Base-by-base conservation (phyloP, 2,888 invertebrate species). In the Drepanosiphum platanoidis region DNA sequence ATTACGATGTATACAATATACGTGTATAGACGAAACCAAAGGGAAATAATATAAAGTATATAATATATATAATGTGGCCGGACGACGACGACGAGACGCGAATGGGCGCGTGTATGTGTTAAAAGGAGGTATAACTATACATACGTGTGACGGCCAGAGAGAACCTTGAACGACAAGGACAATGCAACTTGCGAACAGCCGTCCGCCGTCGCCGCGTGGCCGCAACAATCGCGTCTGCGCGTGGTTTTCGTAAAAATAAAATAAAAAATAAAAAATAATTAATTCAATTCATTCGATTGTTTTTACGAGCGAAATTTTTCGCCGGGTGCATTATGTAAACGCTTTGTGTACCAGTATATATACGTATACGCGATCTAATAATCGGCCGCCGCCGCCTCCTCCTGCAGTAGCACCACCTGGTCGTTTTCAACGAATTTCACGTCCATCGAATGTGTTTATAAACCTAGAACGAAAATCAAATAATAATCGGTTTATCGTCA, bases 111-210 rank as follows among this genome's bases (percentile, higher is more conserved):
- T 32, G 68, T 46, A 46, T 30, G 9, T 34, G 46, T 66, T n/a
- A 27, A 27, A 64, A 64, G 42, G 30, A 78, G 61, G 64, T 39
- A 39, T 64, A 66, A 3, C n/a, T 22, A 36, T 39, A 68, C 32
- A 34, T 68, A 36, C 22, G 22, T 52, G 13, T 36, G 58, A 36
- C 52, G 27, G 36, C 34, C 30, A 9, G 52, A 13, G 52, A 58
- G 30, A 58, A 70, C 81, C 81, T 81, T 81, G 81, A 81, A 81
- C 15, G 30, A 71, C 81, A 71, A 81, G 58, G 58, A 81, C 81
- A 81, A 71, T 30, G 81, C 58, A 58, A 71, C 58, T 81, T 71
- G 70, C 58, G 30, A 80, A 71, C 27, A 42, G 32, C 66, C 61
- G 61, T 27, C 39, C 22, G 2, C 42, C 18, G 52, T 27, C 15